phyloP scores from a whole-genome alignment of 2,797 vertebrate species.

The Tapera naevia region DNA sequence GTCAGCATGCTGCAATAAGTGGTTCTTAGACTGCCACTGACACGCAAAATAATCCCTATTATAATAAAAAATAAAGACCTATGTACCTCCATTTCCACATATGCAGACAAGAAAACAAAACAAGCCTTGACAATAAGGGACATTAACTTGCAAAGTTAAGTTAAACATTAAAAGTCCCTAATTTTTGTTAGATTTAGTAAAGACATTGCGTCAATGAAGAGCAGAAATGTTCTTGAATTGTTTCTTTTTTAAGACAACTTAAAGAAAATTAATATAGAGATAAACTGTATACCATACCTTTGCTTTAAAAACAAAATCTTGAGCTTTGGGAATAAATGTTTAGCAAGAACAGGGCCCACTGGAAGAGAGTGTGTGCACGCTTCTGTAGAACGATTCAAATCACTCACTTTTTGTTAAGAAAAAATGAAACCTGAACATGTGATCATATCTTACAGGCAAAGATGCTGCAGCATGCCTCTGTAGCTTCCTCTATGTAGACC shows the following conservation, averaged over 20 bases:
- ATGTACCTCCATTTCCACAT: neutral
- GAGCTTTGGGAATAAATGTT: neutral
- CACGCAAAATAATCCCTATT: neutral
- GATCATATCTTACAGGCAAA: neutral
- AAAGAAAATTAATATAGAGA: neutral
- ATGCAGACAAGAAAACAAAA: neutral
- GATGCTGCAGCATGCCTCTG: neutral
- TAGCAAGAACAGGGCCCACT: neutral
- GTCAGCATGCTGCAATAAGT: neutral
- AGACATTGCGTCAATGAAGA: neutral
- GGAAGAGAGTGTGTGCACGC: fast-evolving
- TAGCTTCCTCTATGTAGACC: neutral
- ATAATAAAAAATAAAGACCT: neutral
- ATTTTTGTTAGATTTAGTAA: neutral
- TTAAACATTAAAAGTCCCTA: neutral
- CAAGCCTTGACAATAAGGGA: neutral
- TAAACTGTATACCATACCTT: neutral
- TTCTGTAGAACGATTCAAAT: neutral
- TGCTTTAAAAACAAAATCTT: neutral
- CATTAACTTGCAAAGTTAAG: neutral
- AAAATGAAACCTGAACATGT: neutral
- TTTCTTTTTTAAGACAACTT: neutral
- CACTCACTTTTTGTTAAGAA: neutral
- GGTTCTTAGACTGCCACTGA: neutral
- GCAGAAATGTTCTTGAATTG: neutral